Conservation (phyloP, 1,140 invertebrate species). For the Pinna nobilis region DNA sequence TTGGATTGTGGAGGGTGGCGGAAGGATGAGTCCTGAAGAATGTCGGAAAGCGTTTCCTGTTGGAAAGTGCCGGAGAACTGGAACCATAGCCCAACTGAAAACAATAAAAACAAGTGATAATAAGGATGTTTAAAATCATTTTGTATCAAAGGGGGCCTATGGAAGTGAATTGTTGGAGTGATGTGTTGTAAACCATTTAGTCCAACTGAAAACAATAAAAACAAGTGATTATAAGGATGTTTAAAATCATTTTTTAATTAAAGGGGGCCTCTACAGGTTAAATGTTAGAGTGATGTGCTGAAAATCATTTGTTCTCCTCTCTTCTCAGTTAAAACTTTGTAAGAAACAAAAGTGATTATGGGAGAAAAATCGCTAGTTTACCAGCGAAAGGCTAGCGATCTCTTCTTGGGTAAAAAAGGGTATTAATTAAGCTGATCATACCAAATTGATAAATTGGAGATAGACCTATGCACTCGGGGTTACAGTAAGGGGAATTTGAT, state of each 20-base stretch:
- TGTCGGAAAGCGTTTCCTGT: constrained; percentile 96
- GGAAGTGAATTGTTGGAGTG: not conserved
- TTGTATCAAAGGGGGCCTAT: not conserved
- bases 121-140: not conserved
- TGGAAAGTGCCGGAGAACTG: constrained; percentile 98
- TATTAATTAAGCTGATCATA: no score
- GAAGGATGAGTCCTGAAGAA: constrained; percentile 99
- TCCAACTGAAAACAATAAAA: constrained; percentile 84
- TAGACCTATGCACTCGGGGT: no score
- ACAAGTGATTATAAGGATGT: not conserved
- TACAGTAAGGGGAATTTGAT: no score
- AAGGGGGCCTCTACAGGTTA: not conserved
- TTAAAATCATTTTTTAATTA: not conserved
- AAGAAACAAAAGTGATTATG: no score
- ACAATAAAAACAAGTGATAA: not conserved
- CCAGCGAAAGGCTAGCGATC: no score
- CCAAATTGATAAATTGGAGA: no score
- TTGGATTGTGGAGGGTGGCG: constrained; percentile 99
- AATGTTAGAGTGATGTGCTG: not conserved
- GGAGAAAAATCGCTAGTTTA: no score
- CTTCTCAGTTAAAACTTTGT: no score
- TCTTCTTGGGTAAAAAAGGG: no score
- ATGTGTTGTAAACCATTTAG: no score
- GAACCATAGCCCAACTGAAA: constrained; percentile 96
- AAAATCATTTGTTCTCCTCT: no score